phyloP scores from a whole-genome alignment of 2,113 vertebrate genomes.

The Ranitomeya variabilis region DNA sequence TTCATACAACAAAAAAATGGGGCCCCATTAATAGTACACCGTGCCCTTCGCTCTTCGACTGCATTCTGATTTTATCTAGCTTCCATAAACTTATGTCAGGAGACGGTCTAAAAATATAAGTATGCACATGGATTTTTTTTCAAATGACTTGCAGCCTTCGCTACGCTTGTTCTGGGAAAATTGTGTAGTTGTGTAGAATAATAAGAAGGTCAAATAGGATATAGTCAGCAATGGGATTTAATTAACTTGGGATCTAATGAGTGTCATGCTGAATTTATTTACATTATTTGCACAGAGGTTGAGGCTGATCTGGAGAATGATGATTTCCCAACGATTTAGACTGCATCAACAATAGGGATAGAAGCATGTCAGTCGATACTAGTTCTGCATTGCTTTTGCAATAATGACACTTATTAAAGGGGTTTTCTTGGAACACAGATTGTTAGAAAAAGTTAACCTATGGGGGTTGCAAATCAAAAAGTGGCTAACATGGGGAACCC shows the following conservation, averaged over 20 bases:
- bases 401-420: not conserved
- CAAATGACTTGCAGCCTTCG: constrained; percentile 63
- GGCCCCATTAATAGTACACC: constrained; percentile 9
- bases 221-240: constrained; percentile 72
- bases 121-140: constrained; percentile 63
- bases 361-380: not conserved
- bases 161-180: constrained; percentile 68
- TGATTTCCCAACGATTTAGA: constrained; percentile 35
- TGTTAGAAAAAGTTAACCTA: no score
- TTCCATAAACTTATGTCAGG: constrained; percentile 32
- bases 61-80: constrained; percentile 24
- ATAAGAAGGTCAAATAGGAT: constrained; percentile 74
- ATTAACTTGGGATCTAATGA: constrained; percentile 75
- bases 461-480: no score
- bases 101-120: constrained; percentile 56
- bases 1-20: constrained; percentile 9
- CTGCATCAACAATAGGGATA: constrained; percentile 10
- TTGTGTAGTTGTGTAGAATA: constrained; percentile 68
- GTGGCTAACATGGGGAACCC: no score
- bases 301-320: constrained; percentile 62
- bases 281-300: constrained; percentile 74
- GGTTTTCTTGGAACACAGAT: no score
- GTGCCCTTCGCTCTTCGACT: constrained; percentile 12
- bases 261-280: constrained; percentile 72
- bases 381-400: not conserved